Base-by-base conservation (phyloP, 2,797 vertebrate genomes). In the Gallinago stenura region DNA sequence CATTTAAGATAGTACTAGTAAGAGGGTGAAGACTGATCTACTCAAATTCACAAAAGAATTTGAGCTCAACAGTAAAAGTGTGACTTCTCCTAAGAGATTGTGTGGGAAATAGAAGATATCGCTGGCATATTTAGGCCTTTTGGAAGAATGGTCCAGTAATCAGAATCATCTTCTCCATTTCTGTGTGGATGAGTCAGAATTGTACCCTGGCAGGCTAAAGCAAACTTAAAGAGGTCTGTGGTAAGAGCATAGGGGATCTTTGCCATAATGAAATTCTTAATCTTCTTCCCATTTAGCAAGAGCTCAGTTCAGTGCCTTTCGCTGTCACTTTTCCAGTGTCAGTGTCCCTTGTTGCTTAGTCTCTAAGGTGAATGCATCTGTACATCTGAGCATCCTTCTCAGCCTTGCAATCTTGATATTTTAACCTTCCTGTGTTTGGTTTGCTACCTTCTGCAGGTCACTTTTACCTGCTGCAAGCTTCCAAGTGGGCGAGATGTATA, bases 61-160 rank as follows among this genome's bases (percentile, higher is more conserved):
- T 89, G 28, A 82, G 72, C 51, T 53, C 50, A 87, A 60, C 70
- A 26, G 37, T 65, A 9, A 39, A 81, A 57, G 76, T 51, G 50
- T 94, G 78, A 73, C 64, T 88, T 97, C 95, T 97, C 78, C 73
- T 82, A 60, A 69, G 83, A 95, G 72, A 56, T n/a, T 51, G 13
- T 57, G 62, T 77, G 69, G 51, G 65, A 97, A 97, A 75, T 87
- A 43, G 64, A 95, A 94, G 78, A 28, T 90, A 60, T 92, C 7
- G 4, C 13, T 78, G 48, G 46, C 62, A 28, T 93, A 33, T 91
- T 78, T 90, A 75, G 84, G 68, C 72, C 81, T 77, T 89, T 76
- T 70, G 87, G 28, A 94, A 94, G 58, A 92, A 69, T 54, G 33
- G 16, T 37, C 50, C 77, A 48, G 71, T 96, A 92, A 96, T 69